Conservation (phyloP, 2,888 invertebrate genomes). For the Agrochola macilenta region DNA sequence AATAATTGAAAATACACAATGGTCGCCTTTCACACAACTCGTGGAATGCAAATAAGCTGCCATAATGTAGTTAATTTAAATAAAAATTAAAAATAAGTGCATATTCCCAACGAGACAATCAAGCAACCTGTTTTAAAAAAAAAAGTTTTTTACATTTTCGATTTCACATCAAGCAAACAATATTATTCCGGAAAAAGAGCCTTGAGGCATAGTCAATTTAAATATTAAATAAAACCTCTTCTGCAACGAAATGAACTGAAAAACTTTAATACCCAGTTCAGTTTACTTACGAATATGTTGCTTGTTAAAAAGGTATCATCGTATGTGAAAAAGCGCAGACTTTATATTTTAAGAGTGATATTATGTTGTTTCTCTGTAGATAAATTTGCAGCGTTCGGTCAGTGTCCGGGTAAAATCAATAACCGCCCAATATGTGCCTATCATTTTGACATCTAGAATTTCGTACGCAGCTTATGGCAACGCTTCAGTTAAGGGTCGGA, state of each 20-base stretch:
- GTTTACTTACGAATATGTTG: slow-evolving; percentile 5
- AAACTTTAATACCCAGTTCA: slow-evolving; percentile 3
- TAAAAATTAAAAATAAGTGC: slow-evolving; percentile 21
- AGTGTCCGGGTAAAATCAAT: slow-evolving; percentile 84
- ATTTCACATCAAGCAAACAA: slow-evolving; percentile 21
- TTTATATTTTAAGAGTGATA: slow-evolving; percentile 28
- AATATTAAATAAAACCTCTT: slow-evolving; percentile 22
- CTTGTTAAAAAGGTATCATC: slow-evolving; percentile 32
- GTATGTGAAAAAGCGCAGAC: slow-evolving; percentile 12
- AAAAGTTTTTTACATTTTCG: background rate
- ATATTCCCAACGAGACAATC: background rate
- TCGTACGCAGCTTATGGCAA: slow-evolving; percentile 75
- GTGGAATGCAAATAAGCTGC: slow-evolving; percentile 11
- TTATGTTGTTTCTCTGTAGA: slow-evolving; percentile 49
- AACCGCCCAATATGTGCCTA: slow-evolving; percentile 84
- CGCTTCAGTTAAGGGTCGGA: slow-evolving; percentile 57
- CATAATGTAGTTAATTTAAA: background rate
- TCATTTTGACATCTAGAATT: slow-evolving; percentile 88
- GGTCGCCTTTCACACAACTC: background rate
- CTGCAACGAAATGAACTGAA: slow-evolving; percentile 11
- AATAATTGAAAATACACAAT: background rate
- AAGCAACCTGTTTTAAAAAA: background rate
- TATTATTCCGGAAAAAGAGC: background rate
- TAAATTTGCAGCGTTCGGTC: slow-evolving; percentile 71
- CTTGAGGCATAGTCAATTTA: slow-evolving; percentile 8